Evolutionary conservation across 2,888 invertebrate genomes (phyloP).

Genomic region (Drosophila cracens): DNA sequence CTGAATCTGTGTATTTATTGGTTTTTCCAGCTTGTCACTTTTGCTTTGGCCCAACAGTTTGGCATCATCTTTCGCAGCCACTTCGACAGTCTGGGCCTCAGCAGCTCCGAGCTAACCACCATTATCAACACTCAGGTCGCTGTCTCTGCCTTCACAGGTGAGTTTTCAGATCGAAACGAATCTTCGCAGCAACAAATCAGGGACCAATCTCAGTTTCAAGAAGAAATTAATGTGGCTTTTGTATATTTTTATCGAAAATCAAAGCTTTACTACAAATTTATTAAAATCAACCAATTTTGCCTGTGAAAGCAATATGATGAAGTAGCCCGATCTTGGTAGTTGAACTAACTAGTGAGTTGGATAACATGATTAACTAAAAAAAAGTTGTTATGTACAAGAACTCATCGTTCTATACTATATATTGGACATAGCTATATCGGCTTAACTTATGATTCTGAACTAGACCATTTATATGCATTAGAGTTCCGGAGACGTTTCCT

Average conservation of each 20-base stretch:
- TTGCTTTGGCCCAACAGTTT: constrained; percentile 90
- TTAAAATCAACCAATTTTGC: background rate
- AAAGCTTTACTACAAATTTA: background rate
- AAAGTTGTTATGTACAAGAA: background rate
- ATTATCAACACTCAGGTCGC: constrained; percentile 90
- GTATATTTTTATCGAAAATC: background rate
- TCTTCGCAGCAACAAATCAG: background rate
- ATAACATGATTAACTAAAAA: background rate
- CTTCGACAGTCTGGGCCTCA: constrained; percentile 87
- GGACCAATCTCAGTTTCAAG: background rate
- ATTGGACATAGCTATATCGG: background rate
- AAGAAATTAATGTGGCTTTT: background rate
- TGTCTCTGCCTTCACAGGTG: constrained; percentile 90
- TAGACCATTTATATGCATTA: too few species aligned
- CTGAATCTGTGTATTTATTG: background rate
- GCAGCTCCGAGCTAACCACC: constrained; percentile 89
- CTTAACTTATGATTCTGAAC: background rate
- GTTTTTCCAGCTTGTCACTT: constrained; percentile 87
- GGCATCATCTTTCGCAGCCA: constrained; percentile 89
- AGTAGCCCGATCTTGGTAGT: background rate
- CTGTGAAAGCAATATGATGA: background rate
- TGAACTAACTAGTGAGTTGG: background rate
- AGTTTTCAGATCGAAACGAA: constrained; percentile 47
- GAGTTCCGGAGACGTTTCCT: too few species aligned
- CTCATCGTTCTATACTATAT: background rate